Base-by-base conservation (phyloP, 2,113 vertebrate species). In the Syrmaticus mikado region DNA sequence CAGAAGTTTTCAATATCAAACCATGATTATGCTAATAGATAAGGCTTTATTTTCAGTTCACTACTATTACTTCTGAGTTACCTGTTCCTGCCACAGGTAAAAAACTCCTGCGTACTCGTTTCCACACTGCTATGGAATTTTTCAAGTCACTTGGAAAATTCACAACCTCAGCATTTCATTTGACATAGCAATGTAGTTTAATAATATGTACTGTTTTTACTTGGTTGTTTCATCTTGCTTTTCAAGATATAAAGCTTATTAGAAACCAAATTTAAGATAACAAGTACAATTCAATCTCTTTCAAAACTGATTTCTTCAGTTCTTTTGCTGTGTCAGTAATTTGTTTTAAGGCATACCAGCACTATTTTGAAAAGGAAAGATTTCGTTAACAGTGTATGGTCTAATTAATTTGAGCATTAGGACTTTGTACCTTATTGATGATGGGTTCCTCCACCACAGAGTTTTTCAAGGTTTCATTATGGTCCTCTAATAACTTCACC, bases 401-500 rank as follows among this genome's bases (percentile, higher is more conserved):
- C 82, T 87, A 88, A 90, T 81, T 92, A 91, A 91, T 81, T 91
- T 94, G 73, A 97, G 74, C 71, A 92, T 84, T 71, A 86, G 32
- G 80, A 43, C 60, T 92, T 46, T 97, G 96, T 99, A 99, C 99
- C 99, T 99, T 99, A 97, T 97, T 97, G 97, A 96, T 40, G 97
- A 97, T 95, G 52, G 97, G 96, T 83, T 98, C 98, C 93, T 98
- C 98, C 97, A 96, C 93, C 96, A 98, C 96, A 97, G 98, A 98
- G 98, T 94, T 98, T 99, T 98, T 99, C 97, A 98, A 95, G 97
- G 90, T 96, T 97, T 99, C 99, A 97, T 68, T 98, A 97, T 96
- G 98, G 94, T 99, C 98, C 97, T 98, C 98, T 97, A 98, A 95
- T 90, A 97, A 98, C 99, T 99, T 98, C 97, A 97, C 96, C 95